Evolutionary conservation across 1,140 invertebrate species (phyloP).

Genomic region (Nephotettix cincticeps): DNA sequence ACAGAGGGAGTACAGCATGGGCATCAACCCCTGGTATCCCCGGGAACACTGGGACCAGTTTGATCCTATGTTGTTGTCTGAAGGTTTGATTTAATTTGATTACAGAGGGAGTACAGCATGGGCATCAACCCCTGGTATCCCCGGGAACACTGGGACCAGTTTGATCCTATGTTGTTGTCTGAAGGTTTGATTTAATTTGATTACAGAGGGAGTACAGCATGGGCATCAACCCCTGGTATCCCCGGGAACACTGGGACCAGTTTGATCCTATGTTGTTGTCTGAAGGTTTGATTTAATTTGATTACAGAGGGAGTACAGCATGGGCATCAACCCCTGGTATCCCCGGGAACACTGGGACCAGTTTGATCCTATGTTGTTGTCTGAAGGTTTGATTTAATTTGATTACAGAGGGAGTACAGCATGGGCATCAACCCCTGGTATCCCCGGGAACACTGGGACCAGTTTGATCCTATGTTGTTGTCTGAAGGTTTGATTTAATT

Average conservation of each 20-base stretch:
- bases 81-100: no score
- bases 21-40: conserved; percentile 76
- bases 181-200: no score
- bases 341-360: conserved; percentile 87
- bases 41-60: conserved; percentile 89
- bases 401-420: conserved; percentile 66
- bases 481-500: conserved; percentile 89
- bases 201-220: conserved; percentile 70
- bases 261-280: conserved; percentile 93
- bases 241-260: conserved; percentile 85
- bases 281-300: conserved; percentile 68
- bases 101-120: conserved; percentile 68
- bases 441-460: conserved; percentile 85
- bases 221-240: conserved; percentile 76
- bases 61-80: conserved; percentile 91
- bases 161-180: conserved; percentile 90
- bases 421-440: conserved; percentile 75
- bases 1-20: conserved; percentile 69
- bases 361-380: conserved; percentile 91
- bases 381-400: no score
- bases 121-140: conserved; percentile 79
- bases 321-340: conserved; percentile 74
- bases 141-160: conserved; percentile 86
- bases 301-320: conserved; percentile 66
- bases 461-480: conserved; percentile 90